Evolutionary conservation across 1,140 invertebrate species (phyloP).

Genomic region (Drosophila tsacasi): DNA sequence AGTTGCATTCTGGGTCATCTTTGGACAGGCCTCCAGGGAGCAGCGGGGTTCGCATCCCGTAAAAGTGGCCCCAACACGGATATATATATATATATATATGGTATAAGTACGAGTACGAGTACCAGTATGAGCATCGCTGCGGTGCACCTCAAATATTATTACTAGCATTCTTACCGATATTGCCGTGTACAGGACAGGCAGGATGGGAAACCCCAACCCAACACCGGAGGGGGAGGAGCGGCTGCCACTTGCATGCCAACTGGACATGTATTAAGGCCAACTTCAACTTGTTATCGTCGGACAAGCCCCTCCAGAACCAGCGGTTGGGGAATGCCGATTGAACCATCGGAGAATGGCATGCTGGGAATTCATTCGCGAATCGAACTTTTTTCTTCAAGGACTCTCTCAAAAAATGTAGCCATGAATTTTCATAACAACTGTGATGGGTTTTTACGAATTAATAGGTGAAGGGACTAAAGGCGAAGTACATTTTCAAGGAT

Average conservation of each 20-base stretch:
- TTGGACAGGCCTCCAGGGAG: slow-evolving; percentile 49
- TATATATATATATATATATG: slow-evolving; percentile 2
- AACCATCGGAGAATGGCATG: slow-evolving; percentile 23
- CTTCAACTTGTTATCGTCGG: slow-evolving; percentile 51
- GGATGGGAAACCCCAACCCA: not conserved
- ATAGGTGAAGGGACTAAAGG: not conserved
- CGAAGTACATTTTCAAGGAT: not conserved
- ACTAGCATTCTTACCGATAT: slow-evolving; percentile 77
- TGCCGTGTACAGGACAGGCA: slow-evolving; percentile 56
- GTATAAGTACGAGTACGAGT: slow-evolving; percentile 50
- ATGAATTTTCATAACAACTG: slow-evolving; percentile 3
- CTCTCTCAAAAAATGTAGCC: slow-evolving; percentile 22
- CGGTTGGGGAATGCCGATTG: slow-evolving; percentile 27
- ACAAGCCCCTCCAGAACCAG: slow-evolving; percentile 21
- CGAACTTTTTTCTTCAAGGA: slow-evolving; percentile 39
- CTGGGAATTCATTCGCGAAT: slow-evolving; percentile 34
- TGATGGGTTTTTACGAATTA: slow-evolving; percentile 10
- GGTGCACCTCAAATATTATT: slow-evolving; percentile 79
- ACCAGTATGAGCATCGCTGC: slow-evolving; percentile 58
- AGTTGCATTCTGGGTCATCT: slow-evolving; percentile 79
- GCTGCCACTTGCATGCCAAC: slow-evolving; percentile 63
- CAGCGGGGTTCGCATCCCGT: slow-evolving; percentile 5
- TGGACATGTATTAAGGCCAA: slow-evolving; percentile 79
- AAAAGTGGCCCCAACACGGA: slow-evolving; percentile 4
- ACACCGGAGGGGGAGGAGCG: not conserved